A percentile compares a stretch with the other conserved stretches of the same genome.
Conservation (phyloP, 2,113 vertebrate species). For the Scatophagus argus region DNA sequence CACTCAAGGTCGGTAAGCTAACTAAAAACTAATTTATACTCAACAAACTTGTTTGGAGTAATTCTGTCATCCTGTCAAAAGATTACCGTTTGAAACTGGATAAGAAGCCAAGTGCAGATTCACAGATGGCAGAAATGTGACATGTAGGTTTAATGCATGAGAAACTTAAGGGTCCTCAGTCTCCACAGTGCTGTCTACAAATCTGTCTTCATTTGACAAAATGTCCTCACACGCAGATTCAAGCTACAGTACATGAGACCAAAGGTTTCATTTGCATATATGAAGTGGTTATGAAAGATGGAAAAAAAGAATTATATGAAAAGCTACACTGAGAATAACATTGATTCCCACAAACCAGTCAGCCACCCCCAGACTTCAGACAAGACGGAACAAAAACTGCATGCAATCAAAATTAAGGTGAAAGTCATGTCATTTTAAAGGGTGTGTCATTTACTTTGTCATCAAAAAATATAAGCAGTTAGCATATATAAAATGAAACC, state of each 20-base stretch:
- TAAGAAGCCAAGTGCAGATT: not conserved
- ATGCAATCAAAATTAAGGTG: not conserved
- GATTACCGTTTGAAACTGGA: not conserved
- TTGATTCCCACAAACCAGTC: not conserved
- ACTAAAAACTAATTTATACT: not conserved
- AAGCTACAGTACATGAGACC: not conserved
- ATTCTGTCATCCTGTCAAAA: not conserved
- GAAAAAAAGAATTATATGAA: not conserved
- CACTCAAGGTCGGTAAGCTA: not conserved
- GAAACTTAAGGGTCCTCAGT: not conserved
- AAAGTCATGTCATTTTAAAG: not conserved
- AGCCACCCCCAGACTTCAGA: too few species aligned
- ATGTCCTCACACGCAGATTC: not conserved
- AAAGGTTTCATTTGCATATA: not conserved
- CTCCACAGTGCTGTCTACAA: not conserved
- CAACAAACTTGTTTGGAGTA: not conserved
- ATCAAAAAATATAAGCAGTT: too few species aligned
- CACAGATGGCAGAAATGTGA: not conserved
- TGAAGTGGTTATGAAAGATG: not conserved
- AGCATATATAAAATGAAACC: not conserved
- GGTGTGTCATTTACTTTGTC: not conserved
- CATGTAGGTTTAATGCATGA: not conserved
- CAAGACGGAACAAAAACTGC: not conserved
- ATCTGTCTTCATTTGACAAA: not conserved
- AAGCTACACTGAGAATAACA: too few species aligned